These are phyloP conservation scores for Drosophila acutilabella DNA, from an alignment of 2,888 invertebrate genomes.

Conservation along the genomic window DNA sequence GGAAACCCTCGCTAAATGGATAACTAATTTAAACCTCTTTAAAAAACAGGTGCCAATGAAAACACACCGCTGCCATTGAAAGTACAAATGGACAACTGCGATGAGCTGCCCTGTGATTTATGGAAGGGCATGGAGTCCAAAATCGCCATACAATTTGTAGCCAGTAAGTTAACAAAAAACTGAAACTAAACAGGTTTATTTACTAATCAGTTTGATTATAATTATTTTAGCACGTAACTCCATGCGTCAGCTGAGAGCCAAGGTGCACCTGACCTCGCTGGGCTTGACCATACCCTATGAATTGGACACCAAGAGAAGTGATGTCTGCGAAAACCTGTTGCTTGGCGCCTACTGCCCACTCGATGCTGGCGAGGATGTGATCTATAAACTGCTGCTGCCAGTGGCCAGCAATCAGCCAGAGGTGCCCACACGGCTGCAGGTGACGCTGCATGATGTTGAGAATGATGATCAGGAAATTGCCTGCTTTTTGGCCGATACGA, in stretches of 20 bases:
- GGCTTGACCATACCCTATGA: constrained; percentile 69
- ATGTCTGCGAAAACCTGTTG: constrained; percentile 81
- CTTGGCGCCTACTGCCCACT: constrained; percentile 83
- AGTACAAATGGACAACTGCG: constrained; percentile 76
- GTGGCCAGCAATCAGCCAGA: constrained; percentile 72
- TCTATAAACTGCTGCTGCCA: constrained; percentile 80
- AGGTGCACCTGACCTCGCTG: constrained; percentile 66
- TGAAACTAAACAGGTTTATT: background rate
- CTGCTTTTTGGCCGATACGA: constrained; percentile 78
- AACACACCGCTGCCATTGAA: constrained; percentile 61
- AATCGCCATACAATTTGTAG: constrained; percentile 81
- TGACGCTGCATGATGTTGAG: constrained; percentile 71
- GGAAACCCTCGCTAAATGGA: background rate
- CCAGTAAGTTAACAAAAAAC: constrained; percentile 58
- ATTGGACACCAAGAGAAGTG: constrained; percentile 59
- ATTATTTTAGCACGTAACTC: constrained; percentile 59
- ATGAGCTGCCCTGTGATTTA: constrained; percentile 73
- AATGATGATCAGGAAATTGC: constrained; percentile 59
- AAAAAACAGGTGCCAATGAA: constrained; percentile 56
- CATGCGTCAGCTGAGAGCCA: constrained; percentile 58
- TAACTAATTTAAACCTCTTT: background rate
- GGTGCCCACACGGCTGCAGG: constrained; percentile 75
- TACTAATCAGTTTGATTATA: background rate
- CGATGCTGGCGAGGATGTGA: constrained; percentile 81
- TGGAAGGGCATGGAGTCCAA: constrained; percentile 57